Base-by-base conservation (phyloP, 2,888 invertebrate genomes). In the Poecilus cupreus region DNA sequence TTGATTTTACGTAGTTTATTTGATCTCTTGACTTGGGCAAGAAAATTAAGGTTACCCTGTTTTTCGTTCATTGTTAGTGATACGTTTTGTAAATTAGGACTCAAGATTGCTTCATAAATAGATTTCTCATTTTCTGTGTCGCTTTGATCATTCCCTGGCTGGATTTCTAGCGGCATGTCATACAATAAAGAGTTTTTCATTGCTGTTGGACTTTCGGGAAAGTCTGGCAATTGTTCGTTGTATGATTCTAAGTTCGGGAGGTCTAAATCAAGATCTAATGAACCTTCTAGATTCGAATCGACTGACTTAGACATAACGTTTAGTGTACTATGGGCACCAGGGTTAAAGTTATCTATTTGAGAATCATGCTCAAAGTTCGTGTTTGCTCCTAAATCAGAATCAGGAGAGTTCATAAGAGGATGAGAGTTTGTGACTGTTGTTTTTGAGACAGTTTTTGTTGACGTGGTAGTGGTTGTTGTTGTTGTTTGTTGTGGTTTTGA, bases 181-280 rank as follows among this genome's bases (percentile, higher is more conserved):
- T 91, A 91, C 85, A 91, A 90, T 0, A 91, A 89, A 83, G 90
- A 88, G 51, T 90, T 87, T 11, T 91, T 91, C 37, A 92, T 87
- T 70, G 91, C 91, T 0, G 92, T 91, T 0, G 93, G 92, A 22
- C 93, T 92, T 46, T 91, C 92, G 20, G 92, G 91, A 90, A 93
- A 91, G 32, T 91, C 91, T 0, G 89, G 87, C 1, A 89, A 89
- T 90, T 91, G 82, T 0, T 75, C 46, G 37, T 60, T 88, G 87
- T 81, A 81, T 16, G 81, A 60, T 24, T 81, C 75, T 76, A 82
- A 75, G 26, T 78, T 82, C 80, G 79, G 82, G 26, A 39, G 88
- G 84, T 88, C 89, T 88, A 82, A 72, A 24, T 81, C 81, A 8
- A 81, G 32, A 32, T 81, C 75, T 82, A 86, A 85, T 0, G 83